phyloP scores from a whole-genome alignment of 2,797 vertebrate species.

The Peromyscus melanophrys region DNA sequence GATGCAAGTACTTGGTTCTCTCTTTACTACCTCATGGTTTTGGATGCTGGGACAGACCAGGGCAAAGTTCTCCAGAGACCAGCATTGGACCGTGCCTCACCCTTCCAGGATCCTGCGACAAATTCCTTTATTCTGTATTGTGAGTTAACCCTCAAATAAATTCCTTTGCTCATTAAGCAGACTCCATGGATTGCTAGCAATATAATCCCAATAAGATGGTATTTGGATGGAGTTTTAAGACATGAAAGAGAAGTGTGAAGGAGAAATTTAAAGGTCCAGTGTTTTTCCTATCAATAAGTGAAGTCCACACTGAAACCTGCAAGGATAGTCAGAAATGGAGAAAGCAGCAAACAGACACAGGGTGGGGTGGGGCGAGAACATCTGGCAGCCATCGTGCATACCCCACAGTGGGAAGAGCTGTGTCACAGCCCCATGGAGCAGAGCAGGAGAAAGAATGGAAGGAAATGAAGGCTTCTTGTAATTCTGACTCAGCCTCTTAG shows the following conservation, averaged over 20 bases:
- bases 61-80: too few relatives aligned
- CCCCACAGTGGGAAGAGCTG: neutral
- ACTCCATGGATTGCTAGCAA: too few relatives aligned
- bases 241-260: neutral
- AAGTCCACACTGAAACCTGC: neutral
- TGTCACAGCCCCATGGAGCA: neutral
- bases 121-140: too few relatives aligned
- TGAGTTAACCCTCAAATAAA: too few relatives aligned
- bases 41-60: too few relatives aligned
- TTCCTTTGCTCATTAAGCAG: too few relatives aligned
- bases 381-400: neutral
- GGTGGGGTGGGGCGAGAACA: neutral
- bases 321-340: slow-evolving; percentile 8
- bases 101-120: too few relatives aligned
- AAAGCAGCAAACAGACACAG: neutral
- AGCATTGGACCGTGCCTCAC: too few relatives aligned
- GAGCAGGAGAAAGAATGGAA: neutral
- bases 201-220: neutral
- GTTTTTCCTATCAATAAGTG: slow-evolving; percentile 45
- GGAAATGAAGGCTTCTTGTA: neutral
- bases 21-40: too few relatives aligned
- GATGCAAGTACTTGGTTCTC: too few relatives aligned
- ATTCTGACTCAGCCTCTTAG: neutral
- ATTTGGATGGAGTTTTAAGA: slow-evolving; percentile 25
- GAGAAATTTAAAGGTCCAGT: neutral